These are phyloP conservation scores for Pimpla rufipes DNA, from an alignment of 2,888 invertebrate species.

Conservation along the genomic window DNA sequence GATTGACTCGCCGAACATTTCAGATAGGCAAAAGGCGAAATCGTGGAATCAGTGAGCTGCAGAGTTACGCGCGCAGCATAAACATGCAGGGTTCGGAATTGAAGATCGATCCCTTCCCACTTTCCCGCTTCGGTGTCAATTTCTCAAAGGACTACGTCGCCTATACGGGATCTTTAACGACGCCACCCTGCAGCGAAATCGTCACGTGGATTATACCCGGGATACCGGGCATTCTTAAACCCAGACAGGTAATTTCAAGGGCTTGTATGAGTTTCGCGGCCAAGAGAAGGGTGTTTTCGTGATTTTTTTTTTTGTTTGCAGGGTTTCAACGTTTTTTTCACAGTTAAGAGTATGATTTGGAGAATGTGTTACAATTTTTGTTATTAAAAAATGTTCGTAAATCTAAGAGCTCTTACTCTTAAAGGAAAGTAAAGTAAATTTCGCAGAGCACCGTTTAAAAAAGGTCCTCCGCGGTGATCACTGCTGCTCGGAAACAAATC, in stretches of 20 bases:
- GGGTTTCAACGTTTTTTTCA: no score
- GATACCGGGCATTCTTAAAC: conserved; percentile 79
- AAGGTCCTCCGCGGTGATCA: no score
- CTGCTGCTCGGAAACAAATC: no score
- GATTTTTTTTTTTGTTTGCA: no score
- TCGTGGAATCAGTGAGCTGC: conserved; percentile 59
- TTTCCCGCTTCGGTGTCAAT: conserved; percentile 81
- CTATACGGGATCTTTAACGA: conserved; percentile 87
- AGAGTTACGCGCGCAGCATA: conserved; percentile 34
- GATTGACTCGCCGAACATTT: background rate
- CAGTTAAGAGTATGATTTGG: no score
- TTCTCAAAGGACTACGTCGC: conserved; percentile 78
- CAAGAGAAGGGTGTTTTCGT: no score
- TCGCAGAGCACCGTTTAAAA: no score
- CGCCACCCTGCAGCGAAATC: conserved; percentile 86
- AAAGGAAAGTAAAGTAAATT: no score
- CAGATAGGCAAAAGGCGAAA: conserved; percentile 62
- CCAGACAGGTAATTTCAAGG: conserved; percentile 70
- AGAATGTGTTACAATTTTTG: background rate
- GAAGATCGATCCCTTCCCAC: conserved; percentile 69
- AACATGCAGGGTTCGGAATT: conserved; percentile 15
- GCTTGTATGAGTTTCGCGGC: background rate
- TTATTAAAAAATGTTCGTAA: no score
- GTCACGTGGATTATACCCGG: conserved; percentile 87
- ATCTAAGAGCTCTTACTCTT: no score